Base-by-base conservation (phyloP, 2,888 invertebrate genomes). In the Aleiodes alternator region DNA sequence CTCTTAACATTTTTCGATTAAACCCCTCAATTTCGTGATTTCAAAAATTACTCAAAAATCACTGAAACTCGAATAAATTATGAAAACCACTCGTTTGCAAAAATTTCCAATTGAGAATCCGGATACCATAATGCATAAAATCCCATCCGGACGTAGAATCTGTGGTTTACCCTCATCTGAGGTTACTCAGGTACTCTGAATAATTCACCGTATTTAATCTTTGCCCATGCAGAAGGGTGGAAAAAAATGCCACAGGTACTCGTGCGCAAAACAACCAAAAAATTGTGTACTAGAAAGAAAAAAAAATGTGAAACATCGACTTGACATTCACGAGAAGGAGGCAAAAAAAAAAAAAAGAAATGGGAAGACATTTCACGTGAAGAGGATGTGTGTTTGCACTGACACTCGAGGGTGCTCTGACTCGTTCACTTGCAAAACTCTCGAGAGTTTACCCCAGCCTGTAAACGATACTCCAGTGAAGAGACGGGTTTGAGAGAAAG, bases 101-200 rank as follows among this genome's bases (percentile, higher is more conserved):
- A n/a, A 14, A 14, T 16, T 16, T 5, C 11, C 38, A 16, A 43
- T 14, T 5, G 14, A 38, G n/a, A 38, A 16, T 3, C 64, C 64
- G 64, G 64, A 64, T 64, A 12, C 64, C 43, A 64, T 64, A 48
- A 14, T 11, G 64, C 38, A 16, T 12, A 48, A 43, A 43, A 48
- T 14, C 48, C 48, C 64, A 64, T 64, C 64, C 64, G 64, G 64
- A 64, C 43, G 9, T 23, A 64, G 11, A 64, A 64, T 64, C 48
- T 64, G 64, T 14, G 64, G 64, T 64, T 23, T 64, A 64, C 64
- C 64, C 64, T 64, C 64, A 64, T 64, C 64, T 64, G 64, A 64
- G 64, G 64, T 64, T 43, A 23, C 43, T 48, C 64, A 64, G 48
- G 23, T 14, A 23, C 43, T 43, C 38, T 16, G 48, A 48, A 64